These are phyloP conservation scores for Drosophila nr. perissopoda DNA, from an alignment of 2,888 invertebrate species.

Conservation along the genomic window DNA sequence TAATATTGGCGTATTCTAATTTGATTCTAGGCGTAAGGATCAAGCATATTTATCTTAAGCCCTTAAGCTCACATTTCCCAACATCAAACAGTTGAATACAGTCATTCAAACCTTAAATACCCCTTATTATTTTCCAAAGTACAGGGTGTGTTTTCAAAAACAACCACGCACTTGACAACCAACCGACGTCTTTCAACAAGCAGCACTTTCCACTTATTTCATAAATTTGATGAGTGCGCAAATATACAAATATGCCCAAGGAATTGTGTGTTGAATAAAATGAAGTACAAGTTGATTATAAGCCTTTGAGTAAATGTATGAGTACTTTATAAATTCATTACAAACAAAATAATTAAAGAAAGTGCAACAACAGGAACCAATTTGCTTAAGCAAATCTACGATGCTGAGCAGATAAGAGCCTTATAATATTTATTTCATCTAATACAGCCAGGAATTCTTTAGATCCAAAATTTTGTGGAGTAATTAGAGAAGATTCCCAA, in stretches of 20 bases:
- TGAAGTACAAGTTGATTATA: slow-evolving; percentile 41
- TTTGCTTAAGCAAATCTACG: slow-evolving; percentile 18
- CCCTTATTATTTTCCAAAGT: neutral
- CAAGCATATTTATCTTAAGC: neutral
- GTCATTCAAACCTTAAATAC: neutral
- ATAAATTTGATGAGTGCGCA: slow-evolving; percentile 43
- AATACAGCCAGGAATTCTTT: slow-evolving; percentile 1
- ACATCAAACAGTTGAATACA: neutral
- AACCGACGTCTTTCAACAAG: slow-evolving; percentile 15
- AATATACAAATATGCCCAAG: slow-evolving; percentile 45
- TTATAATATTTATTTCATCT: neutral
- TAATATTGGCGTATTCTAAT: neutral
- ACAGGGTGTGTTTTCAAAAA: slow-evolving; percentile 8
- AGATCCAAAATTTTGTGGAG: slow-evolving; percentile 3
- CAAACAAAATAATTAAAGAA: slow-evolving; percentile 24
- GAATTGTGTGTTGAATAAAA: slow-evolving; percentile 38
- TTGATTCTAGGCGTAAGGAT: neutral
- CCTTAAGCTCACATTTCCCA: neutral
- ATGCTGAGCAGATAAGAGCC: neutral
- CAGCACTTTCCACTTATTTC: slow-evolving; percentile 33
- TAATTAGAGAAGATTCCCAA: slow-evolving; percentile 21
- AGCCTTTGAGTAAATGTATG: slow-evolving; percentile 43
- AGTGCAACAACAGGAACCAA: slow-evolving; percentile 11
- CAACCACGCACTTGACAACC: slow-evolving; percentile 24
- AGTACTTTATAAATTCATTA: slow-evolving; percentile 33